A percentile compares a stretch with the other conserved stretches of the same genome.
phyloP scores from a whole-genome alignment of 92 coral and sea anemone genomes.

The Meandrina meandrites region DNA sequence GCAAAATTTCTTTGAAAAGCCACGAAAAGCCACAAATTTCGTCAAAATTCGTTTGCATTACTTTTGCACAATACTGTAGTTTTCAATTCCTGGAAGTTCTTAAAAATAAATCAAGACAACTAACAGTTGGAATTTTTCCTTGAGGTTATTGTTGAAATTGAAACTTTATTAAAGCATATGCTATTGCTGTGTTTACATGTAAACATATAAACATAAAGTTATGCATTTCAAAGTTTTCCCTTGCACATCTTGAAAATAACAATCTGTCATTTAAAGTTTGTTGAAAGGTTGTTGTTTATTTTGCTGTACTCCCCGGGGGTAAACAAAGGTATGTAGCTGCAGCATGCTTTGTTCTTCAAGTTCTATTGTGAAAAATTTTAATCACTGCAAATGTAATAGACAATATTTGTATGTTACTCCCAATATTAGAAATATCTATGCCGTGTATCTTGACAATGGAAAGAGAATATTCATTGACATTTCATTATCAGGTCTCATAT shows the following conservation, averaged over 20 bases:
- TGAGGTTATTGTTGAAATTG: constrained; percentile 1
- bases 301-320: not conserved
- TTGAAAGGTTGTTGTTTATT: not conserved
- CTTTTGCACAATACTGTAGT: too few relatives aligned
- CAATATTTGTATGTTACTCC: constrained; percentile 4
- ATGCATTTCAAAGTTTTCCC: constrained; percentile 15
- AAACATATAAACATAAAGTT: constrained; percentile 12
- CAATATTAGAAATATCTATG: not conserved
- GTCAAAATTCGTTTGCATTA: too few relatives aligned
- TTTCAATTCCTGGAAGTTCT: constrained; percentile 52
- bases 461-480: not conserved
- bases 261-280: constrained; percentile 15
- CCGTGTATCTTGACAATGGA: not conserved
- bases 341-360: not conserved
- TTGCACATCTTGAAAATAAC: constrained; percentile 9
- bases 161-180: not conserved
- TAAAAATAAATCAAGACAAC: constrained; percentile 25
- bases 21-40: too few relatives aligned
- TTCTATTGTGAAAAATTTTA: constrained; percentile 1
- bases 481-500: not conserved
- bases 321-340: not conserved
- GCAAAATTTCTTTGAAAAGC: too few relatives aligned
- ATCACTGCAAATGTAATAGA: constrained; percentile 10
- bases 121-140: not conserved
- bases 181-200: not conserved